These are phyloP conservation scores for Molothrus ater DNA, from an alignment of 2,797 vertebrate genomes.

Conservation along the genomic window DNA sequence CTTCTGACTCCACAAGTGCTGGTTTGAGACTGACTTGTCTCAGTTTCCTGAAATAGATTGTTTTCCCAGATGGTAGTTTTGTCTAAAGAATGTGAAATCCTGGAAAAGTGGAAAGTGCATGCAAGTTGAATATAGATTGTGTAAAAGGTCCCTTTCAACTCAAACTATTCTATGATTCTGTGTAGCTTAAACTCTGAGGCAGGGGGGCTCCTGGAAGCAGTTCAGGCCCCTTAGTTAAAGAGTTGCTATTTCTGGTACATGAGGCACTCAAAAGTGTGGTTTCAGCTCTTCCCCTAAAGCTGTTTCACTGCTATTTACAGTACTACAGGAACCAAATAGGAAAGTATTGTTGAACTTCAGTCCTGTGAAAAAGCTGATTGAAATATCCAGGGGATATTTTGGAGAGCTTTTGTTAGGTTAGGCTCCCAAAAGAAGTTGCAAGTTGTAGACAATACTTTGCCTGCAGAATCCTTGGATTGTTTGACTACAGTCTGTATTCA, in stretches of 20 bases:
- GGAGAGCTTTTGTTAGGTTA: background rate
- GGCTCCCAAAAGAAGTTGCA: background rate
- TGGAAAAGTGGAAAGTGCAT: background rate
- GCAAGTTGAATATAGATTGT: background rate
- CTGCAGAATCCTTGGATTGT: background rate
- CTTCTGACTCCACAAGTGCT: background rate
- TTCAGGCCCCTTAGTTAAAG: background rate
- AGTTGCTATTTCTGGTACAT: background rate
- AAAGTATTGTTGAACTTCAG: background rate
- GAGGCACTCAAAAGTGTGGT: background rate
- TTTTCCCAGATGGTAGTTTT: constrained; percentile 19
- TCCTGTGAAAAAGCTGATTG: background rate
- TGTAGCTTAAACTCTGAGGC: background rate
- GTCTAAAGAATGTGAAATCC: constrained; percentile 5
- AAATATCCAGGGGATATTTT: background rate
- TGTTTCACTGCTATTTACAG: background rate
- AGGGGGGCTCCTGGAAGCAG: background rate
- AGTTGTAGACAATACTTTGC: background rate
- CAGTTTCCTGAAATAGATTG: constrained; percentile 34
- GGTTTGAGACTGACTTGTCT: constrained; percentile 4
- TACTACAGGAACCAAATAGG: background rate
- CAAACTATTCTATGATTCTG: background rate
- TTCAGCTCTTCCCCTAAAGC: background rate
- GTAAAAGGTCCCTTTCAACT: background rate
- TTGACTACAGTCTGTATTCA: background rate